Evolutionary conservation across 2,113 vertebrate genomes (phyloP).

Genomic region (Ginglymostoma cirratum): DNA sequence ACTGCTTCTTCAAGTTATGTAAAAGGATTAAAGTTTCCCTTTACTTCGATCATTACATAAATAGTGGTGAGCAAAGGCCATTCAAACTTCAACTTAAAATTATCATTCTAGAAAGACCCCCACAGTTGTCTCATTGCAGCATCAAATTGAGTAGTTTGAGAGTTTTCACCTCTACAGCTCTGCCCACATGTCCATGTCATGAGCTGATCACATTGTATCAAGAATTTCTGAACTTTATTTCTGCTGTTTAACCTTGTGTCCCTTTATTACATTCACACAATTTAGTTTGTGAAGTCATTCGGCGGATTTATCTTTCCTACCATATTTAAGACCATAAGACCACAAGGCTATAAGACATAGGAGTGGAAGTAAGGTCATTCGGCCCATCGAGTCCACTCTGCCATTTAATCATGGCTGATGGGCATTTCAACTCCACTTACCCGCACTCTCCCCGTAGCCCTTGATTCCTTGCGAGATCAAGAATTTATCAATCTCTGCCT

Average conservation of each 20-base stretch:
- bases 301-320: background rate
- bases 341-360: too few relatives aligned
- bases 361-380: too few relatives aligned
- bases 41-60: background rate
- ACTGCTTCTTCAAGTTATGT: background rate
- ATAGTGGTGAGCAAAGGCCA: background rate
- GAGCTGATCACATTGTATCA: background rate
- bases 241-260: background rate
- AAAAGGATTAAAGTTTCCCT: background rate
- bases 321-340: too few relatives aligned
- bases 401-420: too few relatives aligned
- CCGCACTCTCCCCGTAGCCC: too few relatives aligned
- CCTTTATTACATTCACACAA: background rate
- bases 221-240: background rate
- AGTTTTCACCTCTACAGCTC: background rate
- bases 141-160: background rate
- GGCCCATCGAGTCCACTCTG: too few relatives aligned
- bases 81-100: background rate
- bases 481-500: too few relatives aligned
- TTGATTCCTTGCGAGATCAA: too few relatives aligned
- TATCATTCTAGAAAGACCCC: background rate
- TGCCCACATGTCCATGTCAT: background rate
- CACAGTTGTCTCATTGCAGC: background rate
- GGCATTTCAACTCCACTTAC: too few relatives aligned
- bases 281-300: background rate